Evolutionary conservation across 30 jellyfish, hydroid and myxozoan species (phyloP), one percentile per base, ranked within the genome.

Genomic region (Sanderia malayensis): DNA sequence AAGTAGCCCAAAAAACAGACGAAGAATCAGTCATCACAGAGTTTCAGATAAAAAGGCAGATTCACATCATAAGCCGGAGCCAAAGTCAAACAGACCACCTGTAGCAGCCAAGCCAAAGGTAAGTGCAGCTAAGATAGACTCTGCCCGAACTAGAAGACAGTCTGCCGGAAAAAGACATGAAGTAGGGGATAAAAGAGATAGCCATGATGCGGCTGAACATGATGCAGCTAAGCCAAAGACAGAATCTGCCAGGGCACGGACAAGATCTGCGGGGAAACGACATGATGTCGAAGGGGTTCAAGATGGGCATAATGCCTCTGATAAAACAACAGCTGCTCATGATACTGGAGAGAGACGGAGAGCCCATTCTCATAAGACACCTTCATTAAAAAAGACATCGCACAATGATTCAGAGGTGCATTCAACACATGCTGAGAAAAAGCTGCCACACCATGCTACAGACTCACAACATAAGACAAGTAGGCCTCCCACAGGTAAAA

Each of bases 101-200:
- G 60, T 32, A 25, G 41, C 37, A 28, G 31, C 34, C 1, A 44
- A 60, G 30, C 70, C 71, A 13, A 60, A 41, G 33, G 24, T 61
- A 13, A 67, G 34, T 57, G 53, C 67, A 26, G 72, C 80, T 41
- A 41, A 41, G 55, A 41, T n/a, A n/a, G n/a, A n/a, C n/a, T n/a
- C n/a, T n/a, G n/a, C n/a, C n/a, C 64, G 89, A 30, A 69, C 80
- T 31, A 64, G 80, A 29, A 49, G 89, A 2, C 78, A 70, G 26
- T 61, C 87, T 20, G 77, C 82, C 30, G 70, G 81, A n/a, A 78
- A 64, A 21, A 37, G 63, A 10, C 89, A 67, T 66, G 76, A 65
- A 21, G 80, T 30, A 15, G 69, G 46, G 1, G 44, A 44, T 10
- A 47, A 20, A n/a, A n/a, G 22, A 19, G 65, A 30, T 22, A 34